A percentile compares a stretch with the other conserved stretches of the same genome.
These are phyloP conservation scores for Lasioglossum figueresi DNA, from an alignment of 2,888 invertebrate genomes.

Conservation along the genomic window DNA sequence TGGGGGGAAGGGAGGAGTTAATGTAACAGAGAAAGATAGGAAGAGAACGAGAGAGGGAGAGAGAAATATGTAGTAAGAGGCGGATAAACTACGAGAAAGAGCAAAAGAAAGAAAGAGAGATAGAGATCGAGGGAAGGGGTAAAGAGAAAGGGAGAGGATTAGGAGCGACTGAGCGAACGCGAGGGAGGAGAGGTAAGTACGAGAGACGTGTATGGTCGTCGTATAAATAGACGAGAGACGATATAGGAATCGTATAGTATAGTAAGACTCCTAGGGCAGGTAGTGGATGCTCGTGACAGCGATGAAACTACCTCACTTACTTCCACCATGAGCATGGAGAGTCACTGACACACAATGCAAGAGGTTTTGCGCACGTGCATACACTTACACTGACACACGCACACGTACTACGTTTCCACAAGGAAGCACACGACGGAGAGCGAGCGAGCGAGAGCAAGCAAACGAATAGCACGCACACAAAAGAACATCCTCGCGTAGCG, in stretches of 20 bases:
- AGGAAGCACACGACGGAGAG: constrained; percentile 44
- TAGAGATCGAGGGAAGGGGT: constrained; percentile 5
- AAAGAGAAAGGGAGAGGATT: constrained; percentile 34
- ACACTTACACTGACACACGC: constrained; percentile 27
- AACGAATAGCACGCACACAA: constrained; percentile 56
- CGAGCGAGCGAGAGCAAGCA: constrained; percentile 38
- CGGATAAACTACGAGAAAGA: constrained; percentile 27
- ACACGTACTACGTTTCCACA: constrained; percentile 48
- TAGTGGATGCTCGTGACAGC: constrained; percentile 72
- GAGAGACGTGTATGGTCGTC: constrained; percentile 79
- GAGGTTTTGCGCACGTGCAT: constrained; percentile 45
- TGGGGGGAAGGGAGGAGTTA: constrained; percentile 52
- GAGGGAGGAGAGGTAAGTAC: constrained; percentile 69
- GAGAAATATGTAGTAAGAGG: constrained; percentile 10
- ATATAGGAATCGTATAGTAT: constrained; percentile 75
- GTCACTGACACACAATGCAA: constrained; percentile 62
- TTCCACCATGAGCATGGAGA: constrained; percentile 54
- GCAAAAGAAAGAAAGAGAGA: constrained; percentile 38
- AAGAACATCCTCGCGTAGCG: constrained; percentile 56
- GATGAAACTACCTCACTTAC: constrained; percentile 68
- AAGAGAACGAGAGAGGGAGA: constrained; percentile 20
- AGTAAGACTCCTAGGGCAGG: constrained; percentile 75
- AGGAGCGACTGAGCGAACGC: constrained; percentile 52
- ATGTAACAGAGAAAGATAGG: constrained; percentile 46
- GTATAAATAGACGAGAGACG: constrained; percentile 82